phyloP scores from a whole-genome alignment of 2,888 invertebrate species.

The Machimus atricapillus region DNA sequence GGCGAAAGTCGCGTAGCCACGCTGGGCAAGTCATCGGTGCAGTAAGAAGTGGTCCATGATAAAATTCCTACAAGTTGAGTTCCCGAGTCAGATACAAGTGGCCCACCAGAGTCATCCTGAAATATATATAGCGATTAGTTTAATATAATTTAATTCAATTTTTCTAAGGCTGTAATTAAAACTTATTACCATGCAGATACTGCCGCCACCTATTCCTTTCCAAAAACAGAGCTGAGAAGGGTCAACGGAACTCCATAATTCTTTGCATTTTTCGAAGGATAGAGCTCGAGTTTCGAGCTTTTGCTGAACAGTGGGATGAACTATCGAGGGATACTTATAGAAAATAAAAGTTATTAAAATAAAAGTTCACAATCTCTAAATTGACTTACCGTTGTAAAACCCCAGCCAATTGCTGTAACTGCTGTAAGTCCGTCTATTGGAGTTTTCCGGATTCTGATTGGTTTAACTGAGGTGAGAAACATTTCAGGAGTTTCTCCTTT shows the following conservation, averaged over 20 bases:
- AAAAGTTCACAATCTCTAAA: not conserved
- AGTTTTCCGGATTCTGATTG: not conserved
- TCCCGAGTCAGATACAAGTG: not conserved
- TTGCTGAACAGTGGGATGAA: not conserved
- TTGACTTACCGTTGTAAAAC: not conserved
- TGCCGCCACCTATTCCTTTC: not conserved
- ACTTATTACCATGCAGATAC: not conserved
- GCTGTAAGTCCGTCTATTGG: not conserved
- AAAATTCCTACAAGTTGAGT: not conserved
- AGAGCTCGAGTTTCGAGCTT: not conserved
- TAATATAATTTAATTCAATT: not conserved
- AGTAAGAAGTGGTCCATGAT: not conserved
- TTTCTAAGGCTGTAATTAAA: not conserved
- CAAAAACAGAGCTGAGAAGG: not conserved
- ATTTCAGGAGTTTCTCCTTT: not conserved
- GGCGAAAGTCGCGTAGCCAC: not conserved
- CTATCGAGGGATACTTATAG: not conserved
- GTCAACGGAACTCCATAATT: not conserved
- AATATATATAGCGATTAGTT: not conserved
- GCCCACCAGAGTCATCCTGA: not conserved
- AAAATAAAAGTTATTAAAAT: not conserved
- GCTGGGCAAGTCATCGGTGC: not conserved
- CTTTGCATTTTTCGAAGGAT: not conserved
- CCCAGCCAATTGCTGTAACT: not conserved
- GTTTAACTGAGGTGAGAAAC: not conserved